A percentile compares a stretch with the other conserved stretches of the same genome.
phyloP scores from a whole-genome alignment of 2,797 vertebrate species.

The Onychomys arenicola region DNA sequence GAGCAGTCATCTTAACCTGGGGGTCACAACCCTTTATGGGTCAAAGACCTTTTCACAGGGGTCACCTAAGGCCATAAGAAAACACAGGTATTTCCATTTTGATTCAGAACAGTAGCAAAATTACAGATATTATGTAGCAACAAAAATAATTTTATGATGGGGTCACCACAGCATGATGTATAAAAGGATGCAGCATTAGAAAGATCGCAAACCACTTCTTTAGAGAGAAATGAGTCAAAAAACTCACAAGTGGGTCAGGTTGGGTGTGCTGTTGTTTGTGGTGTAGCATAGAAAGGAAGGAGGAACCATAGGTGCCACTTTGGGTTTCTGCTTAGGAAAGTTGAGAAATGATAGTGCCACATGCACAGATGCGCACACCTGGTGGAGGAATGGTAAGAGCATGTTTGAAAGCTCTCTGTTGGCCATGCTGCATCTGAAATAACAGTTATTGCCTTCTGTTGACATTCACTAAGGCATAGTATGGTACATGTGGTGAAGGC shows the following conservation, averaged over 20 bases:
- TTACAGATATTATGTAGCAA: neutral
- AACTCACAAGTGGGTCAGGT: neutral
- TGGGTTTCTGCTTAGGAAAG: neutral
- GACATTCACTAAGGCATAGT: constrained; percentile 27
- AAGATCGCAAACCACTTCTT: neutral
- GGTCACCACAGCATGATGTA: neutral
- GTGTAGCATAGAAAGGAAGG: neutral
- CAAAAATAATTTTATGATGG: neutral
- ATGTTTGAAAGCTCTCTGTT: neutral
- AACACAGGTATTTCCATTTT: neutral
- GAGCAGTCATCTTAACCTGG: neutral
- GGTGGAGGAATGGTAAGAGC: neutral
- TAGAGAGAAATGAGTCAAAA: neutral
- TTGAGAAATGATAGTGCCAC: neutral
- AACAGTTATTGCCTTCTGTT: constrained; percentile 24
- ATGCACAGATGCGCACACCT: neutral
- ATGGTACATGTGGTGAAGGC: neutral
- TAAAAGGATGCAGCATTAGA: neutral
- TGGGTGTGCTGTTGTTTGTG: neutral
- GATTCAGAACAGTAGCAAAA: neutral
- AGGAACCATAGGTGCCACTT: neutral
- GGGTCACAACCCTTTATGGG: rapidly evolving
- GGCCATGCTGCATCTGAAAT: constrained; percentile 35
- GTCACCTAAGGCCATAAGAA: neutral
- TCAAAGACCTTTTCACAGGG: neutral